These are phyloP conservation scores for Macropis europaea DNA, from an alignment of 2,888 invertebrate species.

Conservation along the genomic window DNA sequence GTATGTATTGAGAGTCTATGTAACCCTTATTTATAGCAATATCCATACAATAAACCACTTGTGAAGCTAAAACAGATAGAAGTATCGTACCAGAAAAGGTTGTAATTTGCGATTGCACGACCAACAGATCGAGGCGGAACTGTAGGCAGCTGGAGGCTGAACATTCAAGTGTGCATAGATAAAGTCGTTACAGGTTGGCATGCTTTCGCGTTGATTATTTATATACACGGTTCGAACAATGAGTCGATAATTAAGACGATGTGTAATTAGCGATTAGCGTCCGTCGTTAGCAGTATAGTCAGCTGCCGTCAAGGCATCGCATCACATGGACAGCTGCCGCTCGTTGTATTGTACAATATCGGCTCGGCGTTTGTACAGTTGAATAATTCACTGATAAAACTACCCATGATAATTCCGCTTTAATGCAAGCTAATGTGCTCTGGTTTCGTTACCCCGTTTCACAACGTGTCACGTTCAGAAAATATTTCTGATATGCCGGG, in stretches of 20 bases:
- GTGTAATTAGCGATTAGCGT: conserved; percentile 69
- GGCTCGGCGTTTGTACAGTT: conserved; percentile 8
- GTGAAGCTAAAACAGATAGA: background rate
- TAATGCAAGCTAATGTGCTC: conserved; percentile 6
- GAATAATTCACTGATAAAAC: conserved; percentile 37
- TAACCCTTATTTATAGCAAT: no score
- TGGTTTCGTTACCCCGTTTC: conserved; percentile 8
- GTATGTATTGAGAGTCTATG: no score
- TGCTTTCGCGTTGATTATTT: conserved; percentile 42
- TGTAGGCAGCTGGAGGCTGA: conserved; percentile 12
- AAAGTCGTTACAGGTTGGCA: conserved; percentile 14
- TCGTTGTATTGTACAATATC: conserved; percentile 17
- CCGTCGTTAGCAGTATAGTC: conserved; percentile 49
- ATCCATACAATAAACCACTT: no score
- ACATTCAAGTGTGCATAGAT: conserved; percentile 6
- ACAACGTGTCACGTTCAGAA: background rate
- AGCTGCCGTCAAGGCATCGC: conserved; percentile 34
- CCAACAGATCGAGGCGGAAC: conserved; percentile 8
- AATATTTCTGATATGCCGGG: background rate
- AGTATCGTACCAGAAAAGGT: background rate
- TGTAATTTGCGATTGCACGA: background rate
- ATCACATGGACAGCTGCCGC: conserved; percentile 31
- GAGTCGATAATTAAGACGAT: conserved; percentile 68
- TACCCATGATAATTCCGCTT: conserved; percentile 23
- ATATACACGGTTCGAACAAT: conserved; percentile 54